These are phyloP conservation scores for Drosophila sechellia DNA, from an alignment of 1,140 invertebrate genomes.

Conservation along the genomic window DNA sequence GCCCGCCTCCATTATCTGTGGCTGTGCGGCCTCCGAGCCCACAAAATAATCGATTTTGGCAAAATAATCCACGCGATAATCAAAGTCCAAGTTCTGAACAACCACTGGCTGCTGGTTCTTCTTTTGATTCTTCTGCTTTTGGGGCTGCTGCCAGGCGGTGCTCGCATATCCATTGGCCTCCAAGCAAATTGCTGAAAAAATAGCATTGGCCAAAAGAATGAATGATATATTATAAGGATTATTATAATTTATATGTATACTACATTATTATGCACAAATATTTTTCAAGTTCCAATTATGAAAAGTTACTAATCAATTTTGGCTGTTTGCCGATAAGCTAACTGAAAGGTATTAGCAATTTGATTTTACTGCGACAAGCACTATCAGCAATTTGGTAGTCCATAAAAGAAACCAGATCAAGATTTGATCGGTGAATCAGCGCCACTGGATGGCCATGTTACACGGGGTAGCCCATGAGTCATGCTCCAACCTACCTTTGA, in stretches of 20 bases:
- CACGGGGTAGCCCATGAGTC: constrained; percentile 36
- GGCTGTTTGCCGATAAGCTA: constrained; percentile 2
- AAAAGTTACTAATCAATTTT: not conserved
- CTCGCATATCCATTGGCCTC: constrained; percentile 67
- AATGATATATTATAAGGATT: not conserved
- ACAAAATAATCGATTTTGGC: constrained; percentile 76
- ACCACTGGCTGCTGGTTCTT: constrained; percentile 5
- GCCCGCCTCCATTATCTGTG: constrained; percentile 82
- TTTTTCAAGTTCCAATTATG: not conserved
- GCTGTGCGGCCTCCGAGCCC: constrained; percentile 65
- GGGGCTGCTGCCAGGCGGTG: constrained; percentile 55
- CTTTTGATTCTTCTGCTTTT: constrained; percentile 44
- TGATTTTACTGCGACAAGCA: constrained; percentile 7
- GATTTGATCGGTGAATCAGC: constrained; percentile 38
- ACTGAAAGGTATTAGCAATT: constrained; percentile 6
- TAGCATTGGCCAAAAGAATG: not conserved
- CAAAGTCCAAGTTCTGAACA: constrained; percentile 34
- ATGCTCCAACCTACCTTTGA: constrained; percentile 61
- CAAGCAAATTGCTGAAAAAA: constrained; percentile 55
- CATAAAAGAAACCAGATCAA: constrained; percentile 4
- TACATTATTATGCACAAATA: not conserved
- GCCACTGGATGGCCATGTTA: constrained; percentile 6
- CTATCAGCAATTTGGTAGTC: constrained; percentile 1
- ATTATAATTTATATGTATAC: not conserved
- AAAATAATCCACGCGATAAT: constrained; percentile 72